Evolutionary conservation across 2,797 vertebrate genomes (phyloP), one percentile per base, ranked within the genome.

Genomic region (Megaceryle alcyon): DNA sequence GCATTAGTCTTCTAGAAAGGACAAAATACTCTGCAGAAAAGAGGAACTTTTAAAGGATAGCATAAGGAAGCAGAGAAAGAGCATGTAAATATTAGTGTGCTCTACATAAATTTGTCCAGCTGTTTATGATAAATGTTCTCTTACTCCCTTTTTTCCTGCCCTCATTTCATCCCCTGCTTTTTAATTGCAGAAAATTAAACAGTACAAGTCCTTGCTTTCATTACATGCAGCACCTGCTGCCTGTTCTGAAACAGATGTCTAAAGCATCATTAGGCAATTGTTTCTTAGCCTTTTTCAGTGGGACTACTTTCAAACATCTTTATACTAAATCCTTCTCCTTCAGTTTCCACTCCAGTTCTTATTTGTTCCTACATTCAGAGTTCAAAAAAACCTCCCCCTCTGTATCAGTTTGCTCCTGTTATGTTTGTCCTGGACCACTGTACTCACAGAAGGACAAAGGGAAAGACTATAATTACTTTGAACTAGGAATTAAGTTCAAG

Each of bases 241-340:
- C 75, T 94, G 75, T 80, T 91, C 92, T 73, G 63, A 90, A 96
- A 93, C 94, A 95, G 95, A 97, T 93, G 91, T 94, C 91, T 77
- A 86, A 64, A 92, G 68, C 68, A 92, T 85, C 83, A 26, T 93
- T 85, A 87, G 57, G 56, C 53, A 92, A 73, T 93, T 68, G 90
- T 49, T 94, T 92, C 53, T 88, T 41, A 87, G 60, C 44, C 53
- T 81, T 93, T 94, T 87, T 82, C 83, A 91, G 3, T 12, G 33
- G 68, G 88, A 70, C 56, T 73, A 8, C 82, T 95, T 95, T 96
- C 84, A 91, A 92, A 94, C 1, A 6, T 75, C 86, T 82, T 86
- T 75, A 28, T 78, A 53, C 37, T 92, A 88, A 85, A 73, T 80
- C 75, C 49, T 79, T 29, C 66, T 96, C 56, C 56, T 61, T 94